Percentiles rank a stretch among this genome's conserved stretches.
phyloP scores from a whole-genome alignment of 2,888 invertebrate species.

The Stramonita haemastoma region DNA sequence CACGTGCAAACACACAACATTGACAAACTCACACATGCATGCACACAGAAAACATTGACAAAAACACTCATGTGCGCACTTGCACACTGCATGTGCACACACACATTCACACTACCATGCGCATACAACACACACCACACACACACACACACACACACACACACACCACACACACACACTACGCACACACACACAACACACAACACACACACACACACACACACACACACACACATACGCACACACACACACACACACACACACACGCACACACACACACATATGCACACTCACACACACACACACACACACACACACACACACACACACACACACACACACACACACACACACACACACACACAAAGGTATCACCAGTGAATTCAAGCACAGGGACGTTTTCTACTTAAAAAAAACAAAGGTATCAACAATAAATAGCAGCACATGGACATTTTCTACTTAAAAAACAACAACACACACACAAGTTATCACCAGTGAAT shows the following conservation, averaged over 20 bases:
- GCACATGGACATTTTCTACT: too few species aligned
- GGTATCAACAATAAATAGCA: too few species aligned
- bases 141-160: not conserved
- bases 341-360: not conserved
- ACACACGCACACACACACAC: not conserved
- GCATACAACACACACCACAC: not conserved
- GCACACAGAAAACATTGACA: not conserved
- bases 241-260: not conserved
- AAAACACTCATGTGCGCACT: not conserved
- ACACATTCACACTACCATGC: not conserved
- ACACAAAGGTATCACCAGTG: too few species aligned
- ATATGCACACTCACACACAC: not conserved
- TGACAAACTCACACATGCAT: not conserved
- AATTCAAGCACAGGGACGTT: too few species aligned
- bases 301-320: not conserved
- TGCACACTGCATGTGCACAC: not conserved
- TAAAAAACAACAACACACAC: too few species aligned
- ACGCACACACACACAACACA: not conserved
- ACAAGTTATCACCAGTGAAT: too few species aligned
- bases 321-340: not conserved
- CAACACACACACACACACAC: not conserved
- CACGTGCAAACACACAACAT: not conserved
- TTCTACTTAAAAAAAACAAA: too few species aligned
- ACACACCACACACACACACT: constrained; percentile 12
- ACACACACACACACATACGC: not conserved